A percentile compares a stretch with the other conserved stretches of the same genome.
Conservation (phyloP, 2,888 invertebrate genomes). For the Leptogaster cylindrica region DNA sequence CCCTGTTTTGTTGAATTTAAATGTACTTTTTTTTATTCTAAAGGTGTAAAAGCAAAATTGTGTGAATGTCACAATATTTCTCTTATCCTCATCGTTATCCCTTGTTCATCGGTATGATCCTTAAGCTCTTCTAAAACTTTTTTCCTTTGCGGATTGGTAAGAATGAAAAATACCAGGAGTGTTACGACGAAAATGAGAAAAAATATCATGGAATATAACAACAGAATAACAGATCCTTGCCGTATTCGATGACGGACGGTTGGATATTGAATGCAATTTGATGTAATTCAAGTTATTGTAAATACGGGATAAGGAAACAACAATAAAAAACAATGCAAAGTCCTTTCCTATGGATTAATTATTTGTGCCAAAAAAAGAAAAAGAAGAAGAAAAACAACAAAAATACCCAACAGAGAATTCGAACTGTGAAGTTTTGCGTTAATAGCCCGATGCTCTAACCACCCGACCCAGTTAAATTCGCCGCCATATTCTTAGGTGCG, state of each 20-base stretch:
- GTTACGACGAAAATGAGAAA: conserved; percentile 39
- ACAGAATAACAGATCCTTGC: not conserved
- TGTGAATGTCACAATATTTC: conserved; percentile 1
- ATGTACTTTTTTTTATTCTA: conserved; percentile 40
- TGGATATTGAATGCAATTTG: conserved; percentile 45
- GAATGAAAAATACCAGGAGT: conserved; percentile 41
- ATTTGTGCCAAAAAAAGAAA: too few species aligned
- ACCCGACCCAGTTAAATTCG: too few species aligned
- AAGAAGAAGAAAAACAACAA: too few species aligned
- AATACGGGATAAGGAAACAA: too few species aligned
- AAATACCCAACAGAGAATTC: too few species aligned
- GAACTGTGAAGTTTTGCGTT: too few species aligned
- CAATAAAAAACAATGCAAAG: too few species aligned
- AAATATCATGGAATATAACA: conserved; percentile 7
- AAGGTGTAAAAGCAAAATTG: not conserved
- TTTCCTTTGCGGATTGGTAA: not conserved
- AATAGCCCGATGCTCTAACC: too few species aligned
- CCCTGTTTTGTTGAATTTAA: conserved; percentile 37
- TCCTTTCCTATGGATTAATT: too few species aligned
- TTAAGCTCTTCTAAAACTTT: not conserved
- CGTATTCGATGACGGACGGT: conserved; percentile 40
- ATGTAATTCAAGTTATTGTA: too few species aligned
- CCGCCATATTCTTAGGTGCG: too few species aligned
- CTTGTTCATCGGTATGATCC: not conserved
- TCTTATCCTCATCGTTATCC: conserved; percentile 7